Evolutionary conservation across 2,888 invertebrate genomes (phyloP), one percentile per base, ranked within the genome.

Genomic region (Ectemnius lituratus): DNA sequence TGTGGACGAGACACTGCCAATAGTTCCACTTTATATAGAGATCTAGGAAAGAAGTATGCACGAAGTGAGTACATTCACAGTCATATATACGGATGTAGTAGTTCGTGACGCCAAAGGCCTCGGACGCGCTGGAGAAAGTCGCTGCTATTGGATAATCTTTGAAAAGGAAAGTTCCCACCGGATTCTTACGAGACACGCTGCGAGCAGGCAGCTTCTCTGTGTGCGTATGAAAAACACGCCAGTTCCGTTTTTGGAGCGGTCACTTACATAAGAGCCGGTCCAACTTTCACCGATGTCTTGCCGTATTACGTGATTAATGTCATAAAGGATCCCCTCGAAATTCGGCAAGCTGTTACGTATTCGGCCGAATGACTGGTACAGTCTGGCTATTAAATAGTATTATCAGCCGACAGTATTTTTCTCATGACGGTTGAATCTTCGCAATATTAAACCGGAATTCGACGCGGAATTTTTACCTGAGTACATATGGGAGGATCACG

Each of bases 101-200:
- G 52, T 52, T 37, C 46, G 49, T 56, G 20, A 20, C 47, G 1
- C n/a, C 60, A 56, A 77, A 74, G 70, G 76, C 67, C 61, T 37
- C 8, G 1, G 60, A 37, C 37, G 75, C 62, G 16, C 49, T 13
- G 81, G 88, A 88, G 89, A 89, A 89, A 89, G 89, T 88, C 69
- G 23, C 68, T 45, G 23, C 52, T 75, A 84, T 89, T 89, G 86
- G 74, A 88, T 89, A 89, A 89, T 82, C 75, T 67, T 73, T 79
- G 88, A 88, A 87, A 88, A 85, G 82, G 88, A 88, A 88, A 89
- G 88, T 87, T 81, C 77, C 78, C 76, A 75, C 70, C 60, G 67
- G 74, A 79, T 77, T 71, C 77, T 81, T 83, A 81, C 79, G 73
- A 70, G 49, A 75, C 62, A 49, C 52, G 71, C 61, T 59, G 70